Percentiles rank a stretch among this genome's conserved stretches.
Evolutionary conservation across 2,888 invertebrate species (phyloP).

Genomic region (Exephanes ischioxanthus): DNA sequence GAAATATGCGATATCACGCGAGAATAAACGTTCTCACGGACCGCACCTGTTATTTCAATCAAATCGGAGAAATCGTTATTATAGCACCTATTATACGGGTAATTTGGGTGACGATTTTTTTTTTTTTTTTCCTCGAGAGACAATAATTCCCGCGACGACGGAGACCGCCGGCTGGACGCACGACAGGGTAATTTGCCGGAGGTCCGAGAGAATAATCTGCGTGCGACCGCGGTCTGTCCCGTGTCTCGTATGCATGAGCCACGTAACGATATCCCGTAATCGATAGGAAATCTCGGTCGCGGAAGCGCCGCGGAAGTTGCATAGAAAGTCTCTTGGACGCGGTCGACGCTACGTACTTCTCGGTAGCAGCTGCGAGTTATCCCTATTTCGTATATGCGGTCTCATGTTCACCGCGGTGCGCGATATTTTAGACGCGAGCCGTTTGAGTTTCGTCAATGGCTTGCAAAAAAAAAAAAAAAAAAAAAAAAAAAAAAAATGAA

Average conservation of each 20-base stretch:
- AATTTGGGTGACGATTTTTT: background rate
- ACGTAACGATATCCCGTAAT: slow-evolving; percentile 75
- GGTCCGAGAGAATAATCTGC: background rate
- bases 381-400: background rate
- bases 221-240: background rate
- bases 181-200: background rate
- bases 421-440: background rate
- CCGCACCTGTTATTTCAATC: background rate
- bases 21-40: background rate
- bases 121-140: slow-evolving; percentile 13
- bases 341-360: slow-evolving; percentile 10
- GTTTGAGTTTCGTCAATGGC: slow-evolving; percentile 26
- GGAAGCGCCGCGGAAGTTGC: slow-evolving; percentile 77
- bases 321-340: slow-evolving; percentile 77
- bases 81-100: slow-evolving; percentile 18
- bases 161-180: background rate
- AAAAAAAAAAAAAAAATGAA: background rate
- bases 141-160: slow-evolving; percentile 17
- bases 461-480: background rate
- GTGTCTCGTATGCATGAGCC: slow-evolving; percentile 19
- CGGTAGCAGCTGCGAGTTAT: background rate
- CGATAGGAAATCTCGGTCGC: slow-evolving; percentile 77
- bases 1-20: background rate
- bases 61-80: background rate
- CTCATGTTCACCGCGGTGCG: background rate